Base-by-base conservation (phyloP, 2,888 invertebrate species). In the Allophyes oxyacanthae region DNA sequence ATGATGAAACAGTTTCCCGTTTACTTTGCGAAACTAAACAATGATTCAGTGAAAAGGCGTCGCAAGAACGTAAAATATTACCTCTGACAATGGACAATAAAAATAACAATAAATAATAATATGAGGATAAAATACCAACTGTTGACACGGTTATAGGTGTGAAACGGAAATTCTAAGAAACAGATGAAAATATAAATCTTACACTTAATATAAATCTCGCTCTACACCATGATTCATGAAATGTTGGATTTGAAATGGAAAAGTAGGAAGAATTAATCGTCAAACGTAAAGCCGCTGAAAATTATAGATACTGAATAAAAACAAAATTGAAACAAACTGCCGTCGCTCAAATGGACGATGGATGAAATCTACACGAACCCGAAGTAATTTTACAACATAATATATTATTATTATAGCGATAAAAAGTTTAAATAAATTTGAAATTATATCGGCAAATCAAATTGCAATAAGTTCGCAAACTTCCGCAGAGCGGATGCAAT, bases 81-180 rank as follows among this genome's bases (percentile, higher is more conserved):
- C 42, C 20, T 42, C 15, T 20, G 26, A 54, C 45, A 49, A 51
- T 40, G 1, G 44, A 37, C 13, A 38, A 43, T 26, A 36, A 37
- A 28, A 45, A 41, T 34, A 38, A 40, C 28, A 42, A 51, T 55
- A 32, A 43, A 20, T 20, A 20, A 46, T 41, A 8, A 25, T 32
- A 11, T n/a, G 9, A 10, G 30, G 41, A 45, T 6, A 9, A 43
- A n/a, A n/a, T n/a, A 43, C 43, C 2, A 0, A 0, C 10, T 32
- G 6, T 9, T 25, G 10, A 15, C 10, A 7, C 5, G n/a, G 7
- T 6, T 37, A 38, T 30, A 13, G 0, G 10, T 1, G 3, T 33
- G 15, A 50, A 28, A 15, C 11, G 1, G 13, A 26, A 6, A 28
- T 46, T 25, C 1, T 13, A 34, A 11, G 36, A 26, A 41, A 20